Evolutionary conservation across 2,797 vertebrate genomes (phyloP), one percentile per base, ranked within the genome.

Genomic region (Diglossa cyanea): DNA sequence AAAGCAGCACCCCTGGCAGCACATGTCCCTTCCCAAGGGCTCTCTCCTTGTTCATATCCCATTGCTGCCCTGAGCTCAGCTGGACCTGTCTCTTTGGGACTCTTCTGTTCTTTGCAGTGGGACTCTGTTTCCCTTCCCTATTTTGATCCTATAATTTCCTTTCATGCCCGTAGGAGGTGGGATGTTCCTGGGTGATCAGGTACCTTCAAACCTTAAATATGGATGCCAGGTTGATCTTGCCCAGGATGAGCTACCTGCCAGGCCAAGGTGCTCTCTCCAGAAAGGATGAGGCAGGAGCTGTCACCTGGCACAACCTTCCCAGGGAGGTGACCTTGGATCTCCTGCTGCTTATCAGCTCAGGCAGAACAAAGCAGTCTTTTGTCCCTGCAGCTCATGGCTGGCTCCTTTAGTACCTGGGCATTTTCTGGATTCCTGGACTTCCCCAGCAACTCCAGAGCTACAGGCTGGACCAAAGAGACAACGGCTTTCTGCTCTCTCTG

Each of bases 301-400:
- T 73, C 73, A 51, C 58, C 45, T 44, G 67, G 54, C 3, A 13
- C 1, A 40, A 67, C 68, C 37, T 31, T 60, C 57, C 53, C 84
- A 77, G 51, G 45, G 26, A 75, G 28, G 40, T 2, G 31, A 81
- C 76, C 66, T 57, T 24, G 26, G 60, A 65, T 68, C 63, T 89
- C 66, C 18, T 26, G 60, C 61, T 7, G 24, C 62, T 88, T 53
- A 81, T 80, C 88, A 88, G 75, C 72, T 85, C 33, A 14, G 33
- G 61, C 76, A 82, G 88, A 76, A 80, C 30, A 15, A 94, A 96
- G 82, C 88, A 89, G 44, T 71, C 78, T 89, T 82, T 91, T 65
- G 87, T 78, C 25, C 67, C 54, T 25, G 57, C 35, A 67, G 14
- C 63, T 63, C 23, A 2, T 47, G 54, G 63, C 68, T 81, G 84